A percentile compares a stretch with the other conserved stretches of the same genome.
These are phyloP conservation scores for Molossus molossus DNA, from an alignment of 2,797 vertebrate genomes.

Conservation along the genomic window DNA sequence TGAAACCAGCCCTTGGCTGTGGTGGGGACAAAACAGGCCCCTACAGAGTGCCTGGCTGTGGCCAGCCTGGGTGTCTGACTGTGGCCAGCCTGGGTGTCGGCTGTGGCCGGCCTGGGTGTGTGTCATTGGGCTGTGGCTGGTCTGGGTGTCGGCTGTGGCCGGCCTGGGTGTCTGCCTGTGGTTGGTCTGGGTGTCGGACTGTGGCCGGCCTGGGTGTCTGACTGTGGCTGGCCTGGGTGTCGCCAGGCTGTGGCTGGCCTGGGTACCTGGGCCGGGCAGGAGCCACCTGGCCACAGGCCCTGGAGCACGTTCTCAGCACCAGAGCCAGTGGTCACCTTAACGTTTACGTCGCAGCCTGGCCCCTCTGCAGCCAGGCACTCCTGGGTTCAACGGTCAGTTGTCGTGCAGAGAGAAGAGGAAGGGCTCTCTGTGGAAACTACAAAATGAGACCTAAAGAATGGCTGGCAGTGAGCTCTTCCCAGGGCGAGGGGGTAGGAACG, in stretches of 20 bases:
- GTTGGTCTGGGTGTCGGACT: background rate
- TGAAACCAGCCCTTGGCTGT: background rate
- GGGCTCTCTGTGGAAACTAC: fast-evolving
- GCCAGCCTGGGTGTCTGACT: fast-evolving
- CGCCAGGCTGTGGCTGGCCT: too few relatives aligned
- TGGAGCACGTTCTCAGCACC: fast-evolving
- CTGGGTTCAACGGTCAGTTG: fast-evolving
- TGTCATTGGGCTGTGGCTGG: background rate
- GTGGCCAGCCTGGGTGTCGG: background rate
- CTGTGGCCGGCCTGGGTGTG: fast-evolving
- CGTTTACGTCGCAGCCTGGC: fast-evolving
- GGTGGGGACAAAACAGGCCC: background rate
- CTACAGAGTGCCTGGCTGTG: fast-evolving
- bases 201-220: fast-evolving
- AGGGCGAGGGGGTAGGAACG: fast-evolving
- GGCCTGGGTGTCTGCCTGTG: fast-evolving
- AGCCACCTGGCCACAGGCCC: fast-evolving
- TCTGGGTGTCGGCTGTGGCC: fast-evolving
- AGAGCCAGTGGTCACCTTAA: fast-evolving
- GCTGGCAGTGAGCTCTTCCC: too few relatives aligned
- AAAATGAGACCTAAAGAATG: too few relatives aligned
- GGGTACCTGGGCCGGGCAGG: background rate
- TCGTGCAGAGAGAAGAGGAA: fast-evolving
- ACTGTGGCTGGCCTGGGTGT: fast-evolving
- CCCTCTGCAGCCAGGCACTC: too few relatives aligned